Evolutionary conservation across 2,888 invertebrate species (phyloP).

Genomic region (Stenichneumon culpator): DNA sequence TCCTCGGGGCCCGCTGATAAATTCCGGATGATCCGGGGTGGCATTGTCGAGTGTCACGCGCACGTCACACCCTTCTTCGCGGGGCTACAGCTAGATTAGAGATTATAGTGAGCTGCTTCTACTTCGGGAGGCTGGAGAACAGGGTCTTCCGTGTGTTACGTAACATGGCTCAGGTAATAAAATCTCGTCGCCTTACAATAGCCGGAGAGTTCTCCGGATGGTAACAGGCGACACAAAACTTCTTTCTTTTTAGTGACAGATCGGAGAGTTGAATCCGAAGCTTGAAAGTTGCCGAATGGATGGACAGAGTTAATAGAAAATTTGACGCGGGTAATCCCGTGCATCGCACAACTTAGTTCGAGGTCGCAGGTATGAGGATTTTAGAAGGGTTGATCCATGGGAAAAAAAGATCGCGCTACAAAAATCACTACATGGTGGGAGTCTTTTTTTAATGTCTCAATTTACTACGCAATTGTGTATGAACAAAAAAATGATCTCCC

Average conservation of each 20-base stretch:
- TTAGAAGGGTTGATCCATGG: slow-evolving; percentile 41
- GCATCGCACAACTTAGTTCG: not conserved
- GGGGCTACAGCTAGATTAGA: slow-evolving; percentile 54
- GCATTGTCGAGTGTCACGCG: slow-evolving; percentile 61
- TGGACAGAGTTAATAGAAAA: slow-evolving; percentile 33
- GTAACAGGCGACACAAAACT: not conserved
- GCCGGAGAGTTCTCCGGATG: not conserved
- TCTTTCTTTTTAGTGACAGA: slow-evolving; percentile 24
- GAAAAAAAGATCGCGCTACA: slow-evolving; percentile 61
- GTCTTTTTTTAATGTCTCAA: no score
- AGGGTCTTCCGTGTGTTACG: slow-evolving; percentile 31
- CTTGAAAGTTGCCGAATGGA: slow-evolving; percentile 4
- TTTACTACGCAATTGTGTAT: not conserved
- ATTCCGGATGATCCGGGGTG: slow-evolving; percentile 64
- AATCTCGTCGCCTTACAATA: not conserved
- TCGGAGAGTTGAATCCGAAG: not conserved
- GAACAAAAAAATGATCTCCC: no score
- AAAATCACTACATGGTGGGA: not conserved
- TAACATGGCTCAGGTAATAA: slow-evolving; percentile 54
- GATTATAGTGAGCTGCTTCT: slow-evolving; percentile 51
- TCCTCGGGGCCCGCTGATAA: slow-evolving; percentile 49
- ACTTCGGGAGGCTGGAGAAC: not conserved
- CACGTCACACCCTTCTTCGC: slow-evolving; percentile 36
- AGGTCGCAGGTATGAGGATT: not conserved
- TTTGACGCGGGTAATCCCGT: slow-evolving; percentile 22